Evolutionary conservation across 2,888 invertebrate species (phyloP), one percentile per base, ranked within the genome.

Genomic region (Chrysina gloriosa): DNA sequence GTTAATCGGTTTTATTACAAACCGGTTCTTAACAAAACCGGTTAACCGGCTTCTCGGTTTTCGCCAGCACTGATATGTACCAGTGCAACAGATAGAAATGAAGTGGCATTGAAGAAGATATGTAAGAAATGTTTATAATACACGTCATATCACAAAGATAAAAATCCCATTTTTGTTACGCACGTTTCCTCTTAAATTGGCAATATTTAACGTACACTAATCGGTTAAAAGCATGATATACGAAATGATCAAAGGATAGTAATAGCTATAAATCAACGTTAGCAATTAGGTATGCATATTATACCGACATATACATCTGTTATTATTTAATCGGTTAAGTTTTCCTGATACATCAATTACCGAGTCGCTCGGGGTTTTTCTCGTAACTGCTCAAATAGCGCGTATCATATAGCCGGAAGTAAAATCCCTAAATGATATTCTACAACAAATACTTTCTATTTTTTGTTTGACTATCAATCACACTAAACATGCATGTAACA

Each of bases 331-430:
- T 58, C 23, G 39, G 42, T 21, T 14, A 39, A 39, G 34, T 39
- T 58, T 39, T 25, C 58, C 25, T 58, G 34, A 39, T 25, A 36
- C 58, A 58, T 58, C 58, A 58, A 58, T 58, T 58, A 58, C 25
- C 11, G 6, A 58, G 58, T 58, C 58, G 58, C 58, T 58, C 27
- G 39, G 39, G 58, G 58, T 23, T 58, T 58, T 58, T 58, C 39
- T 58, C 16, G 14, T 25, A 58, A 39, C 58, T 9, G 39, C 39
- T 58, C 42, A 39, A 11, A 27, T 14, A 58, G 25, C 39, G 56
- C 58, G 21, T 58, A 58, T 58, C 23, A 25, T 4, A 27, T 58
- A 3, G 39, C 36, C 25, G 25, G 36, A 25, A 58, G 36, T 39
- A 23, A 25, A 42, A 7, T 42, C 27, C 14, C 9, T 39, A 29